phyloP scores from a whole-genome alignment of 1,140 invertebrate species.

The Drosophila kepulauana region DNA sequence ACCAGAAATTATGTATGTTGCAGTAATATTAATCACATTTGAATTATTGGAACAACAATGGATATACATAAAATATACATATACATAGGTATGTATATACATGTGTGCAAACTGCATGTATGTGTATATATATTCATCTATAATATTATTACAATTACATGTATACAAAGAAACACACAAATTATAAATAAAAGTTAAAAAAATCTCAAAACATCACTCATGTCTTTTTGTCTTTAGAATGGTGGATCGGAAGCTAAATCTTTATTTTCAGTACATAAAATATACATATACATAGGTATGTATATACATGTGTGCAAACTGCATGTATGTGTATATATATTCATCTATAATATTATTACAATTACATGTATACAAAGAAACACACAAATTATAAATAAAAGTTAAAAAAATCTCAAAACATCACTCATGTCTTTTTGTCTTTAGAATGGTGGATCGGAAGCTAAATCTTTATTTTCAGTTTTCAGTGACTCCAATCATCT shows the following conservation, averaged over 20 bases:
- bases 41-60: conserved; percentile 29
- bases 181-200: conserved; percentile 76
- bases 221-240: conserved; percentile 5
- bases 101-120: conserved; percentile 43
- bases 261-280: conserved; percentile 24
- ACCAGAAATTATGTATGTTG: conserved; percentile 52
- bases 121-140: conserved; percentile 43
- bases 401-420: conserved; percentile 47
- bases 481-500: background rate
- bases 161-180: conserved; percentile 75
- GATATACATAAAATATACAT: conserved; percentile 40
- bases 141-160: conserved; percentile 74
- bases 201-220: conserved; percentile 22
- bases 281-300: conserved; percentile 25
- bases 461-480: background rate
- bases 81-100: conserved; percentile 38
- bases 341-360: conserved; percentile 65
- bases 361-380: conserved; percentile 81
- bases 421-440: background rate
- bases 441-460: background rate
- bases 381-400: conserved; percentile 78
- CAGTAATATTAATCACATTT: conserved; percentile 47
- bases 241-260: too few relatives aligned
- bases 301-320: conserved; percentile 50
- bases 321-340: conserved; percentile 17